These are phyloP conservation scores for Halictus ligatus DNA, from an alignment of 2,888 invertebrate species.

Conservation along the genomic window DNA sequence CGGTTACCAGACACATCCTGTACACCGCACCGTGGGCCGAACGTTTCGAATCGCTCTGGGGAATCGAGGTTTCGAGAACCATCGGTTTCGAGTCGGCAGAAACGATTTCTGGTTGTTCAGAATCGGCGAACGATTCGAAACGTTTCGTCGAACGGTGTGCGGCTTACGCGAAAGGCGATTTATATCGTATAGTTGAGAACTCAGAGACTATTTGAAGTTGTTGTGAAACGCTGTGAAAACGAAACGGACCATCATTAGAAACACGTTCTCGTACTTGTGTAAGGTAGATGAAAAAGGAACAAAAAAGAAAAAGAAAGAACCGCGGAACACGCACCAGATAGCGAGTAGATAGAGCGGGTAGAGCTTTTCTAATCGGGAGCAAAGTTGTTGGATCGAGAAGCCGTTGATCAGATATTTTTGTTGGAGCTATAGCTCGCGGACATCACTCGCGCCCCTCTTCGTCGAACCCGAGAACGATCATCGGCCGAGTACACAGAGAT, in stretches of 20 bases:
- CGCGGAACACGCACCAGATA: conserved; percentile 37
- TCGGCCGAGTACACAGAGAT: background rate
- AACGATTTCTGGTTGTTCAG: too few species aligned
- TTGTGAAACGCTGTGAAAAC: conserved; percentile 76
- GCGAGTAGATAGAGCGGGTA: background rate
- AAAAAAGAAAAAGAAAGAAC: background rate
- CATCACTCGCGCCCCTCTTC: background rate
- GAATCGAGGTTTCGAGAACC: too few species aligned
- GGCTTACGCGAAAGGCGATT: background rate
- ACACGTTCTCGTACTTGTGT: conserved; percentile 58
- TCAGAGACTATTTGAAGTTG: conserved; percentile 77
- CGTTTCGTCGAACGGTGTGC: background rate
- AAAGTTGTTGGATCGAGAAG: conserved; percentile 54
- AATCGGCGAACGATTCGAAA: background rate
- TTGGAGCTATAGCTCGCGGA: conserved; percentile 55
- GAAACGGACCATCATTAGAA: conserved; percentile 79
- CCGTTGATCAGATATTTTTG: conserved; percentile 42
- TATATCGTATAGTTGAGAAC: conserved; percentile 63
- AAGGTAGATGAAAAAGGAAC: conserved; percentile 29
- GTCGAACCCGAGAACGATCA: conserved; percentile 5
- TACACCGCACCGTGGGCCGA: background rate
- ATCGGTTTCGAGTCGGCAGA: too few species aligned
- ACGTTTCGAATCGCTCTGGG: too few species aligned
- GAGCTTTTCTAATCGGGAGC: conserved; percentile 60
- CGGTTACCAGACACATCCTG: background rate